Base-by-base conservation (phyloP, 2,888 invertebrate species). In the Chymomyza caudatula region DNA sequence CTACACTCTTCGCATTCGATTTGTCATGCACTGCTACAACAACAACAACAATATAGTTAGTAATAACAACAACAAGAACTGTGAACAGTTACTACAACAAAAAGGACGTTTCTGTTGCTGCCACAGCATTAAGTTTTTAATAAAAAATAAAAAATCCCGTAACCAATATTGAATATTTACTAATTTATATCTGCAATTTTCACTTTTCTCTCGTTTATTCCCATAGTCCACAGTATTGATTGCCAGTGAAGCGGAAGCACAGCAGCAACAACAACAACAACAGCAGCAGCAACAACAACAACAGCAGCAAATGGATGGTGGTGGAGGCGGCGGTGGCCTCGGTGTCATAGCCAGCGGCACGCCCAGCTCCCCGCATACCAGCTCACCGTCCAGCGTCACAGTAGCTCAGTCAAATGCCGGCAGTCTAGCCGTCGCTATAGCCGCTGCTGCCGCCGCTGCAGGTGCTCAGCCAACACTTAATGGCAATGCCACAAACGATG, bases 211-310 rank as follows among this genome's bases (percentile, higher is more conserved):
- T 60, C 63, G 55, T 69, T 53, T 68, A 49, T 47, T 23, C 43
- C 63, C 64, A 43, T 81, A 89, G 90, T 88, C 89, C 76, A 85
- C 89, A 89, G 89, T 89, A 88, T 89, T 90, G 88, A 84, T 89
- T 74, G 89, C 93, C 91, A 92, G 92, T 76, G 93, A 93, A 85
- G 90, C 92, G 69, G 92, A 93, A 77, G 88, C 90, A 64, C 77
- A 81, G 62, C 80, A 81, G 66, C 91, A 74, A 70, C 88, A 88
- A 67, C 67, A 71, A 47, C 66, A 65, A 57, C 65, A 72, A 49
- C 67, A 60, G 49, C 60, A 60, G 47, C 69, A 65, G 52, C 58
- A 57, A 81, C 91, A 60, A 42, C 58, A 57, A 81, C 91, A 72
- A 47, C 67, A 60, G 37, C 60, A 60, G 47, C 69, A 65, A 57